phyloP scores from a whole-genome alignment of 1,140 invertebrate species.

The Euborellia annulipes region DNA sequence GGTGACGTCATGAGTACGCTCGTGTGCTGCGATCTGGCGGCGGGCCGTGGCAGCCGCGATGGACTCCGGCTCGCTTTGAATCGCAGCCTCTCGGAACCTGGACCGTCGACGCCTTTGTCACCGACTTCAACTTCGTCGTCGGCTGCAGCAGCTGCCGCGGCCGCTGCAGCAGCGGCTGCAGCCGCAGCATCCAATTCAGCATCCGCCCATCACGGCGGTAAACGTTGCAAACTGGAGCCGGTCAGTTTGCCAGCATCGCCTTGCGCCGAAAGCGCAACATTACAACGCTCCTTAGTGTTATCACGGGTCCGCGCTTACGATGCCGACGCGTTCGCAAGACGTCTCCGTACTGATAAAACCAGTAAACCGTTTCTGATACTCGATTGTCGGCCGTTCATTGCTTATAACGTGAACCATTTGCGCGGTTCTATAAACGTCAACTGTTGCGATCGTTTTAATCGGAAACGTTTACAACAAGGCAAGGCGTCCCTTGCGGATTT shows the following conservation, averaged over 20 bases:
- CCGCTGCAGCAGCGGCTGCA: slow-evolving; percentile 14
- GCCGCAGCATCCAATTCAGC: slow-evolving; percentile 15
- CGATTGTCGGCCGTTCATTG: slow-evolving; percentile 56
- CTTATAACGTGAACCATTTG: slow-evolving; percentile 55
- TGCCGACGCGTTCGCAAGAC: slow-evolving; percentile 19
- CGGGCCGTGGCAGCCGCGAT: slow-evolving; percentile 32
- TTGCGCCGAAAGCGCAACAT: slow-evolving; percentile 34
- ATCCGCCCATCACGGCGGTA: slow-evolving; percentile 21
- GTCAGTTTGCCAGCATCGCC: slow-evolving; percentile 38
- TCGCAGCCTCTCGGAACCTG: slow-evolving; percentile 41
- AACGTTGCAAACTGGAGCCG: slow-evolving; percentile 39
- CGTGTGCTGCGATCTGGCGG: slow-evolving; percentile 32
- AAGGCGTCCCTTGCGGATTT: slow-evolving; percentile 49
- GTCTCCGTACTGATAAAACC: slow-evolving; percentile 11
- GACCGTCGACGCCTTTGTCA: slow-evolving; percentile 24
- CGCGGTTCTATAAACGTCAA: slow-evolving; percentile 57
- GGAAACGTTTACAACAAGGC: slow-evolving; percentile 47
- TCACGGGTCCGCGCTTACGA: slow-evolving; percentile 23
- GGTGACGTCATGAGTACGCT: slow-evolving; percentile 28
- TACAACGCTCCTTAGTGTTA: slow-evolving; percentile 33
- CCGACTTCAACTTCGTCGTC: slow-evolving; percentile 12
- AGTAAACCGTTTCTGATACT: slow-evolving; percentile 35
- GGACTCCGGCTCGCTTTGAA: slow-evolving; percentile 40
- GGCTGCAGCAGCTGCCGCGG: slow-evolving; percentile 13
- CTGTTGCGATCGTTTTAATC: slow-evolving; percentile 55